Evolutionary conservation across 2,113 vertebrate species (phyloP).

Genomic region (Antigone vipio): DNA sequence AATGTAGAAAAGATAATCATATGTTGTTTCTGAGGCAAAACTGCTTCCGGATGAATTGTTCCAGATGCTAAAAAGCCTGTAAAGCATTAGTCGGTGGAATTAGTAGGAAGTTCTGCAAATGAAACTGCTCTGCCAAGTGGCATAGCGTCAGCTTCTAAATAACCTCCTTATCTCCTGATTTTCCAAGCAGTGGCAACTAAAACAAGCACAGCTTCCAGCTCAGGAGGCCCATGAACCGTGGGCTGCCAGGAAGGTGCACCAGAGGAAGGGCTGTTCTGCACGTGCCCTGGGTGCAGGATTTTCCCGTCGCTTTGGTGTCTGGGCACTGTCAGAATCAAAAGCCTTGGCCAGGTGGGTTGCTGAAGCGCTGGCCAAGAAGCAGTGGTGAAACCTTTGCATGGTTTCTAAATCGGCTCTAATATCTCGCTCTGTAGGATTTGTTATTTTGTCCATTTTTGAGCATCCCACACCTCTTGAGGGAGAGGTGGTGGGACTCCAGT

Average conservation of each 20-base stretch:
- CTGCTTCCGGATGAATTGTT: background rate
- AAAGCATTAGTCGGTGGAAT: background rate
- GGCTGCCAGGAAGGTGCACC: background rate
- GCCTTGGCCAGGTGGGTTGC: background rate
- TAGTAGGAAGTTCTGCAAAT: background rate
- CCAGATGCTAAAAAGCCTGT: background rate
- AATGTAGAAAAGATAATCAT: background rate
- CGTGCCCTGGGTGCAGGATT: fast-evolving
- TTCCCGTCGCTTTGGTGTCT: background rate
- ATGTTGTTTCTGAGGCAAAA: background rate
- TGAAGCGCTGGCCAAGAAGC: background rate
- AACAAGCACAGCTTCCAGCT: background rate
- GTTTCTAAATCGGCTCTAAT: background rate
- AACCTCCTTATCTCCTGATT: background rate
- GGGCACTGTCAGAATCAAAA: background rate
- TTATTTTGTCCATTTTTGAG: background rate
- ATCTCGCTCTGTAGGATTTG: background rate
- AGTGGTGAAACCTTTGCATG: background rate
- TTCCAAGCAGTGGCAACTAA: background rate
- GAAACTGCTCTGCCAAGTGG: background rate
- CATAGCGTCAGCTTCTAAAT: background rate
- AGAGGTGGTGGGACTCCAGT: background rate
- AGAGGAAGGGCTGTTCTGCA: background rate
- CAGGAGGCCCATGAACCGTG: background rate
- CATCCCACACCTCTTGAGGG: fast-evolving